Percentiles rank a stretch among this genome's conserved stretches.
These are phyloP conservation scores for Micronycteris hirsuta DNA, from an alignment of 2,113 vertebrate genomes.

Conservation along the genomic window DNA sequence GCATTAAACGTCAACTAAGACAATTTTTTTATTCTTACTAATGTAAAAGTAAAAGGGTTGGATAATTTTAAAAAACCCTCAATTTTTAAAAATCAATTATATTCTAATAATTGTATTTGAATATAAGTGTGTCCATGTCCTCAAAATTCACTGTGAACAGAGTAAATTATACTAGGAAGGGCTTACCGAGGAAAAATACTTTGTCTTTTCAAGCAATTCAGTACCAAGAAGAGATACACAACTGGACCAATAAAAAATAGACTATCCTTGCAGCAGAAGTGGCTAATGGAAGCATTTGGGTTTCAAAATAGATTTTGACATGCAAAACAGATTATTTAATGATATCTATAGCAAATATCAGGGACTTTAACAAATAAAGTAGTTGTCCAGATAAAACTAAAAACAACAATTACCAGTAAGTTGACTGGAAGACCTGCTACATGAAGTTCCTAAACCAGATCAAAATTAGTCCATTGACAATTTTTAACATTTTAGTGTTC, in stretches of 20 bases:
- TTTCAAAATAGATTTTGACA: conserved; percentile 45
- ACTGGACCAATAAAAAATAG: neutral
- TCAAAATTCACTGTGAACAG: conserved; percentile 28
- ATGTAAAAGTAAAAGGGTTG: neutral
- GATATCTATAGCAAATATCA: neutral
- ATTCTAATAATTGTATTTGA: conserved; percentile 11
- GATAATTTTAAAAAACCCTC: neutral
- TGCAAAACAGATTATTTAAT: conserved; percentile 25
- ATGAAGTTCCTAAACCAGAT: neutral
- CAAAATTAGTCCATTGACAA: conserved; percentile 2
- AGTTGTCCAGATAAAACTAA: conserved; percentile 38
- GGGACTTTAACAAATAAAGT: conserved; percentile 36
- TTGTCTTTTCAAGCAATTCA: conserved; percentile 14
- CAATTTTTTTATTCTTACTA: neutral
- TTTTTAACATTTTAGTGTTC: neutral
- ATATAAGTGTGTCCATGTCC: neutral
- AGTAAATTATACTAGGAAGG: neutral
- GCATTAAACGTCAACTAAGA: neutral
- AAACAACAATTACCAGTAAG: conserved; percentile 39
- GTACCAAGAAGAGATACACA: conserved; percentile 29
- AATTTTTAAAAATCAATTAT: conserved; percentile 9
- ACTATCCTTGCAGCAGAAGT: neutral
- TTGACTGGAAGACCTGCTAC: neutral
- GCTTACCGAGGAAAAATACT: neutral
- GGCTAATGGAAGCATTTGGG: neutral